Conservation (phyloP, 2,797 vertebrate genomes). For the Diplodus sargus region DNA sequence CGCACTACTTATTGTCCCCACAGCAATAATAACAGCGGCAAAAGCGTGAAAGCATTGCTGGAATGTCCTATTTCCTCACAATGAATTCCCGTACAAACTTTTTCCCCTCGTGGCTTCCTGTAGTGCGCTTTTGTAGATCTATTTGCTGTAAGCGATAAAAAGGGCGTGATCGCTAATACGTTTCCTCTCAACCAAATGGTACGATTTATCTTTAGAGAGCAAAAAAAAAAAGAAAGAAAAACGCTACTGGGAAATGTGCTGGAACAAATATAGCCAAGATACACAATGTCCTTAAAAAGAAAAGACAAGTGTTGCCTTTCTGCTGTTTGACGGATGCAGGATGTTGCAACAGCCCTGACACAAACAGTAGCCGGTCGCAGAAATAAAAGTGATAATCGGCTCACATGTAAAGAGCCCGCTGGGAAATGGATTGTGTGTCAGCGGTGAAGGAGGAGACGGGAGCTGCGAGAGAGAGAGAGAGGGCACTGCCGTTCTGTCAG, state of each 20-base stretch:
- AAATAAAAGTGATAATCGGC: slow-evolving; percentile 58
- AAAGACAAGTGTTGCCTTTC: slow-evolving; percentile 44
- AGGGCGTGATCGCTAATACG: slow-evolving; percentile 72
- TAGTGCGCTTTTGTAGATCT: slow-evolving; percentile 71
- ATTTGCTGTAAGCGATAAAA: slow-evolving; percentile 75
- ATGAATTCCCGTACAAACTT: slow-evolving; percentile 70
- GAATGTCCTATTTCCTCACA: slow-evolving; percentile 83
- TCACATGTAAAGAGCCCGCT: slow-evolving; percentile 44
- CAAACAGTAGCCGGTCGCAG: slow-evolving; percentile 63
- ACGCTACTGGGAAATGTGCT: slow-evolving; percentile 49
- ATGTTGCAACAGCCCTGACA: slow-evolving; percentile 50
- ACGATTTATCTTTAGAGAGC: slow-evolving; percentile 49
- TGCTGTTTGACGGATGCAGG: slow-evolving; percentile 53
- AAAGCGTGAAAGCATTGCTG: slow-evolving; percentile 79
- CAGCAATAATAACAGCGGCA: slow-evolving; percentile 74
- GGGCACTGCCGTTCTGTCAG: slow-evolving; percentile 78
- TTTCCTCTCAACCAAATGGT: slow-evolving; percentile 71
- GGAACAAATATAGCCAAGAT: slow-evolving; percentile 49
- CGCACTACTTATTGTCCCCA: slow-evolving; percentile 69
- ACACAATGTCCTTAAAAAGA: slow-evolving; percentile 44
- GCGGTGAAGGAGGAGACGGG: slow-evolving; percentile 35
- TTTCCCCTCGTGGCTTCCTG: slow-evolving; percentile 77
- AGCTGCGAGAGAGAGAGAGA: slow-evolving; percentile 44
- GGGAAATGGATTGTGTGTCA: slow-evolving; percentile 61
- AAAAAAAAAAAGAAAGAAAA: slow-evolving; percentile 27